Base-by-base conservation (phyloP, 2,797 vertebrate species). In the Merluccius polli region DNA sequence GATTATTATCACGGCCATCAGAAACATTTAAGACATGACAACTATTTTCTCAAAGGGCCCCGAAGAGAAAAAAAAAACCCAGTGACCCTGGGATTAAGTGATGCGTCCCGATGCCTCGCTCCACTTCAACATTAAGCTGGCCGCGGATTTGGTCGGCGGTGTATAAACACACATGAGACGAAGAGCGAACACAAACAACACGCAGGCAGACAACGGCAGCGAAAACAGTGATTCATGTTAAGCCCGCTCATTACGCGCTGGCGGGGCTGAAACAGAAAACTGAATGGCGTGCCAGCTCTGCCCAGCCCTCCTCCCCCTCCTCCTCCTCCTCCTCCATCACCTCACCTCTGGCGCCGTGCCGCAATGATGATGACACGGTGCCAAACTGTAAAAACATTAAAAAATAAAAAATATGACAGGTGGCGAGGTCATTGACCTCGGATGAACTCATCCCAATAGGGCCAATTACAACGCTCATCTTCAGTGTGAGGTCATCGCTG, bases 221-320 rank as follows among this genome's bases (percentile, higher is more conserved):
- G 65, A 68, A 78, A 76, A 65, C 35, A 74, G 27, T 33, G 41
- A 29, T 69, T 18, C 65, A 33, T 24, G 72, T 15, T 44, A 41
- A 74, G 68, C 29, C 29, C 27, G 21, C 44, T 73, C 71, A 77
- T 72, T 74, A 63, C 15, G 65, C 63, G 70, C 70, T 11, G 70
- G 3, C 35, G 32, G 73, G 68, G 72, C 70, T 81, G 70, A 78
- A 68, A 84, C 68, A 69, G 74, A 79, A 76, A 73, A 41, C 27
- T 65, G 41, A 77, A 74, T 41, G 71, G 75, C 15, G 70, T 71
- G 75, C 30, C 30, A 74, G 32, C 35, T 52, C 33, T 44, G 71
- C 41, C 41, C 63, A 32, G 74, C 33, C 70, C 21, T 16, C 72
- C 35, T 2, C 48, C 31, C 36, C 30, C 12, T 27, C 31, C 13